Percentiles rank a stretch among this genome's conserved stretches.
phyloP scores from a whole-genome alignment of 2,888 invertebrate species.

The Tetrapedia diversipes region DNA sequence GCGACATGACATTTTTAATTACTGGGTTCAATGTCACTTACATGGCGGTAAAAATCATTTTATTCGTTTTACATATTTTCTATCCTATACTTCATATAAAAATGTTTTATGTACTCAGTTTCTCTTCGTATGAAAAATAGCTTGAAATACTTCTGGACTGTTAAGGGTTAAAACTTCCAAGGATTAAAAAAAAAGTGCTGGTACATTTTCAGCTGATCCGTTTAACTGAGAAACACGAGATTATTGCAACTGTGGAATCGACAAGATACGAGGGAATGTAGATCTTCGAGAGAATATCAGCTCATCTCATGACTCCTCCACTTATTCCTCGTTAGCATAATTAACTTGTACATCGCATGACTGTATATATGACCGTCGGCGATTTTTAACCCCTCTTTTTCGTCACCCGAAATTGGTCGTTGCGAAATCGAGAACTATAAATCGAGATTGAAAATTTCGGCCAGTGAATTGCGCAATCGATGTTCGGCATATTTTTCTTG shows the following conservation, averaged over 20 bases:
- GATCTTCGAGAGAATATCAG: neutral
- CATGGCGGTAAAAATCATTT: too few species aligned
- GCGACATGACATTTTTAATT: too few species aligned
- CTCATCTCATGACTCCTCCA: too few species aligned
- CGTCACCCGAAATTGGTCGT: neutral
- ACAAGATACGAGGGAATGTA: neutral
- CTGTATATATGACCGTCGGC: neutral
- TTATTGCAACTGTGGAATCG: neutral
- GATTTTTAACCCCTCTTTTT: neutral
- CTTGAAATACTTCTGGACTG: too few species aligned
- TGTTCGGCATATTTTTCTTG: conserved; percentile 12
- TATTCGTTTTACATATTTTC: too few species aligned
- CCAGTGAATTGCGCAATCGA: conserved; percentile 19
- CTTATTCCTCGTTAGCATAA: neutral
- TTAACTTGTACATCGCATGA: neutral
- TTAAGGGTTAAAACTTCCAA: too few species aligned
- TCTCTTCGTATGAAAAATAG: too few species aligned
- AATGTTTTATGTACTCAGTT: too few species aligned
- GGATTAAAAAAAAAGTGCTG: neutral
- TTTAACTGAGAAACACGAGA: neutral
- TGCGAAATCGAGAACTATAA: conserved; percentile 17
- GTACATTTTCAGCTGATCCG: neutral
- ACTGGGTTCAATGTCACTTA: too few species aligned
- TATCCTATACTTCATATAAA: too few species aligned
- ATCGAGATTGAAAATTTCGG: conserved; percentile 1